Evolutionary conservation across 1,140 invertebrate species (phyloP).

Genomic region (Saccostrea echinata): DNA sequence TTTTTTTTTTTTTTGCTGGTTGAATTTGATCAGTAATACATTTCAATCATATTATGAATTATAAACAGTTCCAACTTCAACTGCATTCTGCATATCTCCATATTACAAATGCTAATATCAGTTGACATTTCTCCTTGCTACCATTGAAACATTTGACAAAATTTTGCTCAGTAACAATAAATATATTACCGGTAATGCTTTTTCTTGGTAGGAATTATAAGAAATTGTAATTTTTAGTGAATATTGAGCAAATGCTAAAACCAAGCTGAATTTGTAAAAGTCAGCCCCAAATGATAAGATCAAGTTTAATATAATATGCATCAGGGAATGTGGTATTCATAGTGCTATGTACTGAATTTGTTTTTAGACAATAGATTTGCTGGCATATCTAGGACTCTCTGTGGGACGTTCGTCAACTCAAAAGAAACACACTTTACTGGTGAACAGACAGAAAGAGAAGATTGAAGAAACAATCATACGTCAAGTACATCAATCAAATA

Average conservation of each 20-base stretch:
- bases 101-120: slow-evolving; percentile 17
- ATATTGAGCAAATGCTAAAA: too few relatives aligned
- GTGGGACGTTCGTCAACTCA: slow-evolving; percentile 3
- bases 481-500: slow-evolving; percentile 1
- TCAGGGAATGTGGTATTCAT: background rate
- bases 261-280: background rate
- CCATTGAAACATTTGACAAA: too few relatives aligned
- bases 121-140: too few relatives aligned
- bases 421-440: background rate
- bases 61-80: too few relatives aligned
- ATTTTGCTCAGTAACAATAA: too few relatives aligned
- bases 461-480: background rate
- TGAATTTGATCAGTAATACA: too few relatives aligned
- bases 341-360: background rate
- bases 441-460: background rate
- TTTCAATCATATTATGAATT: too few relatives aligned
- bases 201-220: too few relatives aligned
- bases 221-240: too few relatives aligned
- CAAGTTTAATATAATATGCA: background rate
- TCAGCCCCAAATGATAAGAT: background rate
- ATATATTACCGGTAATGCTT: too few relatives aligned
- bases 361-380: slow-evolving; percentile 6
- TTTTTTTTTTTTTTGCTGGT: too few relatives aligned
- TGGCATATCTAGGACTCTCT: background rate
- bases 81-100: slow-evolving; percentile 33